A percentile compares a stretch with the other conserved stretches of the same genome.
Conservation (phyloP, 2,888 invertebrate genomes). For the Agapostemon virescens region DNA sequence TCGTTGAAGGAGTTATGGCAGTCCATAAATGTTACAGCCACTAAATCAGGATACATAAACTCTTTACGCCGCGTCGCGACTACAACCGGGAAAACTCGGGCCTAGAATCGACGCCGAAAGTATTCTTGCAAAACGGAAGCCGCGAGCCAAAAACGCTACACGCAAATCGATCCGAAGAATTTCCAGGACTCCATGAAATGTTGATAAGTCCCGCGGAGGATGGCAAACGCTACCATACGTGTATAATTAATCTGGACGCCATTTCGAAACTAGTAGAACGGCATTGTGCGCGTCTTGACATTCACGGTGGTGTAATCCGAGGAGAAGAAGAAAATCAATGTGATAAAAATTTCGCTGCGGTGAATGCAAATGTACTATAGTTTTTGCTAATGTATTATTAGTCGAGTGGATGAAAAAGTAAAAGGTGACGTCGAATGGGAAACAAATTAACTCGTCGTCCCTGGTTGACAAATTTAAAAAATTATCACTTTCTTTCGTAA, state of each 20-base stretch:
- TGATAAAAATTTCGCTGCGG: not conserved
- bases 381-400: slow-evolving; percentile 2
- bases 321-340: slow-evolving; percentile 2
- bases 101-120: not conserved
- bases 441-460: not conserved
- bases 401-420: not conserved
- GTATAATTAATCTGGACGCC: not conserved
- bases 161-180: not conserved
- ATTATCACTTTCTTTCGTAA: not conserved
- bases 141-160: not conserved
- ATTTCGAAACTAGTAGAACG: not conserved
- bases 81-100: not conserved
- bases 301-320: not conserved
- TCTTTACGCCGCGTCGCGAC: not conserved
- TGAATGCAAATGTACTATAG: not conserved
- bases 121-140: not conserved
- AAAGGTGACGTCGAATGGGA: not conserved
- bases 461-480: not conserved
- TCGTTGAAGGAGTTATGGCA: not conserved
- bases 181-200: not conserved
- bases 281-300: not conserved
- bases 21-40: not conserved
- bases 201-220: not conserved
- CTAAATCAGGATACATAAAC: not conserved
- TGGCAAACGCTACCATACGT: not conserved